phyloP scores from a whole-genome alignment of 1,140 invertebrate species.

The Sycophaga agraensis region DNA sequence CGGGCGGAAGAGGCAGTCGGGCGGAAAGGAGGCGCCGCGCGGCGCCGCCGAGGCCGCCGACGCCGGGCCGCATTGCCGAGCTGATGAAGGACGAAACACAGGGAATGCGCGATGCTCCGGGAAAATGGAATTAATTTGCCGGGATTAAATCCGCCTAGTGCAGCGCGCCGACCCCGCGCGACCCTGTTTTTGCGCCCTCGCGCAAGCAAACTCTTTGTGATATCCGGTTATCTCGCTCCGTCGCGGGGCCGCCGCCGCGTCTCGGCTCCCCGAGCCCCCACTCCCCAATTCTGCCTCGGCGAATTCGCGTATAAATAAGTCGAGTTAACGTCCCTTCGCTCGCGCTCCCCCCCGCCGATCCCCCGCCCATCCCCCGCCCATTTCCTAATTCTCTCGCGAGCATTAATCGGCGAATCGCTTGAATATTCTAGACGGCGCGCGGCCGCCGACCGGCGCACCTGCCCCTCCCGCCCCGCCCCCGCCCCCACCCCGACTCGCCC shows the following conservation, averaged over 20 bases:
- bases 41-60: neutral
- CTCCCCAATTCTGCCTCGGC: neutral
- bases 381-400: constrained; percentile 23
- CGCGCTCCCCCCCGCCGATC: no score
- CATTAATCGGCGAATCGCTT: constrained; percentile 19
- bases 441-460: neutral
- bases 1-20: constrained; percentile 21
- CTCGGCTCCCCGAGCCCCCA: neutral
- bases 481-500: neutral
- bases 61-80: constrained; percentile 47
- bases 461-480: neutral
- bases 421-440: constrained; percentile 17
- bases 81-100: constrained; percentile 58
- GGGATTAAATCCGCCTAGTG: constrained; percentile 55
- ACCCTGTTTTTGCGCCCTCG: neutral
- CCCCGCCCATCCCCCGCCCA: no score
- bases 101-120: constrained; percentile 55
- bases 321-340: constrained; percentile 9
- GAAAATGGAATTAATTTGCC: constrained; percentile 60
- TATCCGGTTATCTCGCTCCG: neutral
- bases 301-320: constrained; percentile 13
- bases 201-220: neutral
- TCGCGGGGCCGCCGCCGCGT: neutral
- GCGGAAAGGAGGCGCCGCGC: constrained; percentile 2
- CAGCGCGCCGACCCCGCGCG: no score